Evolutionary conservation across 2,113 vertebrate genomes (phyloP), one percentile per base, ranked within the genome.

Genomic region (Hypomesus transpacificus): DNA sequence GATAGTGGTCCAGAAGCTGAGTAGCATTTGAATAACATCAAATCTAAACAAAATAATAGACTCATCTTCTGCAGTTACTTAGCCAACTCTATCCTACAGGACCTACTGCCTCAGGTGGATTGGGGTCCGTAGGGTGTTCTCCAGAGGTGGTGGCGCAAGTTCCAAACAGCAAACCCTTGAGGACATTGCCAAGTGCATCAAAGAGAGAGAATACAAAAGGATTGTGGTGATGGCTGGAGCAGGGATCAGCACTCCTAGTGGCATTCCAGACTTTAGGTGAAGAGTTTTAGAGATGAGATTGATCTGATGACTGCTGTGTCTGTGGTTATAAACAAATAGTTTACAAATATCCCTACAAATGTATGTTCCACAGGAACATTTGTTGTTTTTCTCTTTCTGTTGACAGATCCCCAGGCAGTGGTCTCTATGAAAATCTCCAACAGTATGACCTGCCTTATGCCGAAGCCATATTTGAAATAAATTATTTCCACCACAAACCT

Each of bases 221-320:
- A 90, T 98, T 17, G 90, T 97, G 80, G 95, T 93, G 89, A 98
- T 99, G 96, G 94, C 89, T 0, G 97, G 97, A 0, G 97, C 97
- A 0, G 97, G 96, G 22, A 95, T 99, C 74, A 98, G 96, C 88
- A 99, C 96, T 0, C 94, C 96, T 1, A 98, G 97, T 0, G 96
- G 97, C 73, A 96, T 99, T 81, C 96, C 95, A 0, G 97, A 99
- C 72, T 98, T 98, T 86, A 96, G 96, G 96, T 97, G 70, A 72
- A 54, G 17, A 13, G 11, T 63, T 31, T 63, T 61, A 21, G 8
- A 59, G 17, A n/a, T 59, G 7, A 26, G 5, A 31, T 34, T 24
- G 18, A 31, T 34, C 13, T 17, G 14, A 8, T 17, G 6, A 9
- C 31, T 61, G 59, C 58, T 14, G 21, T 21, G 57, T 59, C 9